A percentile compares a stretch with the other conserved stretches of the same genome.
Evolutionary conservation across 1,140 invertebrate genomes (phyloP).

Genomic region (Drosophila virilis): DNA sequence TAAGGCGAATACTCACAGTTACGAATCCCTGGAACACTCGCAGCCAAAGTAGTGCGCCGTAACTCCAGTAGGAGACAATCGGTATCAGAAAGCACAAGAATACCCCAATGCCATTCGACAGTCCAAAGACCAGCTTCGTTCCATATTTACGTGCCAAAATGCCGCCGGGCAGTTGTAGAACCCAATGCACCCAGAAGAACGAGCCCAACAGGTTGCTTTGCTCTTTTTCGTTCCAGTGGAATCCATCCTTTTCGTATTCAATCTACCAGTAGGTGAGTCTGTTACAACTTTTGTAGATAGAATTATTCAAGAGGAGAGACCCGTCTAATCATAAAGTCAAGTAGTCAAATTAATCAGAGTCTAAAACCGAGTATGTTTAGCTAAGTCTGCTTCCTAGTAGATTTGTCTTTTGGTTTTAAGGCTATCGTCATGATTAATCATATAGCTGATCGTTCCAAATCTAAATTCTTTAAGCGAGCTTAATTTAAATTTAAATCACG

Average conservation of each 20-base stretch:
- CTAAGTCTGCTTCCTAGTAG: too few species aligned
- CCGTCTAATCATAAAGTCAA: too few species aligned
- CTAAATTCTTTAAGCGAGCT: too few species aligned
- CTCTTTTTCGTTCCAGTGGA: slow-evolving; percentile 88
- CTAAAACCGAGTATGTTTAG: too few species aligned
- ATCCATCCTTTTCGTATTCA: slow-evolving; percentile 83
- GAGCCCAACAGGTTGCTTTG: slow-evolving; percentile 89
- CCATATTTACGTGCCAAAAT: slow-evolving; percentile 89
- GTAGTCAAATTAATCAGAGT: too few species aligned
- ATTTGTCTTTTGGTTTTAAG: too few species aligned
- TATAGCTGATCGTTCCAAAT: too few species aligned
- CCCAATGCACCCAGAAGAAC: slow-evolving; percentile 91
- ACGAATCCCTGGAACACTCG: slow-evolving; percentile 90
- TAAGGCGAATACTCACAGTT: slow-evolving; percentile 86
- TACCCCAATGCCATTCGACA: slow-evolving; percentile 88
- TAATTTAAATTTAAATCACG: too few species aligned
- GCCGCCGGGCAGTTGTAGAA: slow-evolving; percentile 90
- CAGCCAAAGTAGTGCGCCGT: slow-evolving; percentile 87
- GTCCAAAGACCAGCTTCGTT: slow-evolving; percentile 89
- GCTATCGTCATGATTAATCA: too few species aligned
- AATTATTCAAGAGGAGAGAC: background rate
- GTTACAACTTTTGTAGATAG: background rate
- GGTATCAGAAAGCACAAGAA: slow-evolving; percentile 90
- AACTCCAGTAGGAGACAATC: slow-evolving; percentile 86
- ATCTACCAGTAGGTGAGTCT: slow-evolving; percentile 55